Evolutionary conservation across 2,113 vertebrate genomes (phyloP), one percentile per base, ranked within the genome.

Genomic region (Austrofundulus limnaeus): DNA sequence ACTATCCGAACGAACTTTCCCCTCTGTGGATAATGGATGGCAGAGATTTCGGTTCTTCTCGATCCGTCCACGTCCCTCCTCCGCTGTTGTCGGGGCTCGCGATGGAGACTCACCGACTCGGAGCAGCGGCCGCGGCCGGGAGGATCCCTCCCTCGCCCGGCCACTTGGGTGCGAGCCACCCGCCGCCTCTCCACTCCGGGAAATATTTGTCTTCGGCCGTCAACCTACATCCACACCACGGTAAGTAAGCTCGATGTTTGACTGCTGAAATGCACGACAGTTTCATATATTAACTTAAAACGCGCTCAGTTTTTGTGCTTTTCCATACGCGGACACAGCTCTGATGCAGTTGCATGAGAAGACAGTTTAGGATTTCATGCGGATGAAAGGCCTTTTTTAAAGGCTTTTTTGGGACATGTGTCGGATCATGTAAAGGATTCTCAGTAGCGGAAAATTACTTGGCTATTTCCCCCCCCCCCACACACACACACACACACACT

Each of bases 41-140:
- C 92, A 93, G 96, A 94, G 96, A 98, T 92, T 96, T 96, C 83
- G 95, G 95, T 90, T 92, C 92, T 83, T 94, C 94, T 84, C 93
- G 95, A 90, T 94, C 96, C 72, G 94, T 97, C 78, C 95, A 96
- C 82, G 93, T 94, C 50, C 95, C 96, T 62, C 94, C 95, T 64
- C 93, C 94, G 77, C 81, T 97, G 87, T 89, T 97, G 84, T 93
- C 96, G 59, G 94, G 95, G 80, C 85, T 97, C 91, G 89, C 93
- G 13, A 94, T 97, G 95, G 96, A 98, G 87, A 86, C 93, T 57
- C 95, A 95, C 89, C 94, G 94, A 64, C 92, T 94, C 89, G 94
- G 93, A 78, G 88, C 94, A 47, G 92, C 93, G 24, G 86, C 91
- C 2, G 92, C 94, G 67, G 86, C 92, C 84, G 94, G 94, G 65